Evolutionary conservation across 2,113 vertebrate species (phyloP).

Genomic region (Ia io): DNA sequence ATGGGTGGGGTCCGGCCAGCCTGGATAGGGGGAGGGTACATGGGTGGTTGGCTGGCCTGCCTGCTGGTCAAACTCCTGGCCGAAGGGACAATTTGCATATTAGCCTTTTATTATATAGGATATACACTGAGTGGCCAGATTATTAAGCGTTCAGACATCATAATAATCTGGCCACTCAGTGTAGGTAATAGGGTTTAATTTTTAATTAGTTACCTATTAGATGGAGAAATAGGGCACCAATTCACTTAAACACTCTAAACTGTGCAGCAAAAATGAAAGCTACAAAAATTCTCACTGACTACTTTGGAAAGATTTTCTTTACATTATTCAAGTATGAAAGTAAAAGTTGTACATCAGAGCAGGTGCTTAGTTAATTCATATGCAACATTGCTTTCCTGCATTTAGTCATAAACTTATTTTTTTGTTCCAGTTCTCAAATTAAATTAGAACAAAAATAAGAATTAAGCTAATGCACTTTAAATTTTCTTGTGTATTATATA

Average conservation of each 20-base stretch:
- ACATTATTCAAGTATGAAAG: background rate
- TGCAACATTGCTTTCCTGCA: background rate
- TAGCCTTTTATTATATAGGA: too few relatives aligned
- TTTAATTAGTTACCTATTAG: background rate
- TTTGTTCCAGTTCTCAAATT: background rate
- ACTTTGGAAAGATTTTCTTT: background rate
- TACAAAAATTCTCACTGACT: background rate
- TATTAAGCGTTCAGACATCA: too few relatives aligned
- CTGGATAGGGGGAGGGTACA: too few relatives aligned
- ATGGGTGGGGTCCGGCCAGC: too few relatives aligned
- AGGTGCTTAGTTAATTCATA: background rate
- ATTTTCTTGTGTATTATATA: background rate
- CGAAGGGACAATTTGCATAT: too few relatives aligned
- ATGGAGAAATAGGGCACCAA: background rate
- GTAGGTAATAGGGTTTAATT: background rate
- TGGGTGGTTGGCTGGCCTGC: too few relatives aligned
- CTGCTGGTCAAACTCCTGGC: too few relatives aligned
- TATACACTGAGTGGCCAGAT: too few relatives aligned
- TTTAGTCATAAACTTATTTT: background rate
- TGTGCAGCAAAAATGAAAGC: background rate
- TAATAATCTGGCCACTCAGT: too few relatives aligned
- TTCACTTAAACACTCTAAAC: background rate
- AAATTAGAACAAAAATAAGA: background rate
- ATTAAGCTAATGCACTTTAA: background rate
- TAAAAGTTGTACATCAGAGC: background rate